These are phyloP conservation scores for Chlorospingus flavigularis DNA, from an alignment of 2,797 vertebrate species.

Conservation along the genomic window DNA sequence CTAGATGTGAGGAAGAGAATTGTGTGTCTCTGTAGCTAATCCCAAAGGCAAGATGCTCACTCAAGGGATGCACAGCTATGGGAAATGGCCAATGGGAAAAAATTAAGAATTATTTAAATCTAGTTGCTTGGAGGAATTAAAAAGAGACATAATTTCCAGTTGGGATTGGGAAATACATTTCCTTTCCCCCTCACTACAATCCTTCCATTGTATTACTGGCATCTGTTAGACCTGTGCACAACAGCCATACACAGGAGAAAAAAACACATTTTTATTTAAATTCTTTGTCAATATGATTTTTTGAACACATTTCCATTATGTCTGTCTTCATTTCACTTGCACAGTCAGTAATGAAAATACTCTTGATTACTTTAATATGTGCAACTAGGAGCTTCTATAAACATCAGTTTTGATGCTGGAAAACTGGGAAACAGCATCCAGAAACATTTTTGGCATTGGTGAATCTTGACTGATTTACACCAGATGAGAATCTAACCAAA, in stretches of 20 bases:
- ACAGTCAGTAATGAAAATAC: constrained; percentile 41
- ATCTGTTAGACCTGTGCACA: constrained; percentile 19
- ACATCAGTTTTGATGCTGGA: background rate
- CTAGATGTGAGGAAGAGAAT: background rate
- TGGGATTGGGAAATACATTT: constrained; percentile 59
- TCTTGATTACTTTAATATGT: constrained; percentile 51
- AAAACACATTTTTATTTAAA: background rate
- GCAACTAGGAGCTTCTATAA: background rate
- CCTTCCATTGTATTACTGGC: constrained; percentile 45
- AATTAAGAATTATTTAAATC: background rate
- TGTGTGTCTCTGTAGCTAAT: background rate
- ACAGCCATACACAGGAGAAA: constrained; percentile 5
- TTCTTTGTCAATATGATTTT: constrained; percentile 22
- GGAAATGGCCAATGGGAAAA: background rate
- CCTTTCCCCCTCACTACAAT: constrained; percentile 35
- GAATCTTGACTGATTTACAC: background rate
- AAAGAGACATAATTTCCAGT: constrained; percentile 38
- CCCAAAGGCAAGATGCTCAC: background rate
- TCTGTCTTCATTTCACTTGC: constrained; percentile 51
- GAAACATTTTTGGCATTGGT: background rate
- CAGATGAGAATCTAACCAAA: background rate
- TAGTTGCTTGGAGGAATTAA: constrained; percentile 50
- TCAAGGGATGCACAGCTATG: background rate
- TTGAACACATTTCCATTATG: constrained; percentile 37
- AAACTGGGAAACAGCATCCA: background rate